Percentiles rank a stretch among this genome's conserved stretches.
Conservation (phyloP, 92 coral and sea anemone genomes). For the Zoanthus sociatus region DNA sequence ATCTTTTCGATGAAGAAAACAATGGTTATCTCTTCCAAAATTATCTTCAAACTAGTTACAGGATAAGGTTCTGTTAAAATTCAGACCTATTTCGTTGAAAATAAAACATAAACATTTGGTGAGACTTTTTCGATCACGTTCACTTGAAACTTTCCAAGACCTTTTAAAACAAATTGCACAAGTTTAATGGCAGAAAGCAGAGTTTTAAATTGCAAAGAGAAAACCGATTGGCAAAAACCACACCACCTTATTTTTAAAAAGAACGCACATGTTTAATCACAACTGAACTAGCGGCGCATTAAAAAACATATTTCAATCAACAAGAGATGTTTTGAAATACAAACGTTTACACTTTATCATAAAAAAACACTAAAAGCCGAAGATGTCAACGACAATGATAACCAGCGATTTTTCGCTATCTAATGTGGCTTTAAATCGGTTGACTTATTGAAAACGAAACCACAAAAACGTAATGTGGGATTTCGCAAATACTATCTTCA, state of each 20-base stretch:
- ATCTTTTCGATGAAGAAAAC: not conserved
- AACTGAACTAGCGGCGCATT: not conserved
- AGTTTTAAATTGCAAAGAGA: conserved; percentile 18
- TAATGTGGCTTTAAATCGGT: conserved; percentile 31
- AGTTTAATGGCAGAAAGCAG: conserved; percentile 5
- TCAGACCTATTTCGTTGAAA: not conserved
- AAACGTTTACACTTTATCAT: not conserved
- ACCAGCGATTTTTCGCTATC: not conserved
- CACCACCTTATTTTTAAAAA: not conserved
- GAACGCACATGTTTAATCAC: not conserved
- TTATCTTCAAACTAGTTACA: not conserved
- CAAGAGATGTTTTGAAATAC: not conserved
- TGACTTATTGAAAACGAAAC: conserved; percentile 37
- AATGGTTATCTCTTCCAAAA: not conserved
- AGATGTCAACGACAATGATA: not conserved
- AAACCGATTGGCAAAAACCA: conserved; percentile 16
- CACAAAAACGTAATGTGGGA: conserved; percentile 35
- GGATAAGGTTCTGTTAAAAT: not conserved
- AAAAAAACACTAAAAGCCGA: not conserved
- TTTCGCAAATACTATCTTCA: not conserved
- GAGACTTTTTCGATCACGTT: not conserved
- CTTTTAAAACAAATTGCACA: not conserved
- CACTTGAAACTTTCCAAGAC: conserved; percentile 1
- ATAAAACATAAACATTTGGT: not conserved
- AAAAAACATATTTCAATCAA: not conserved